Percentiles rank a stretch among this genome's conserved stretches.
phyloP scores from a whole-genome alignment of 2,888 invertebrate genomes.

The Bugulina stolonifera region DNA sequence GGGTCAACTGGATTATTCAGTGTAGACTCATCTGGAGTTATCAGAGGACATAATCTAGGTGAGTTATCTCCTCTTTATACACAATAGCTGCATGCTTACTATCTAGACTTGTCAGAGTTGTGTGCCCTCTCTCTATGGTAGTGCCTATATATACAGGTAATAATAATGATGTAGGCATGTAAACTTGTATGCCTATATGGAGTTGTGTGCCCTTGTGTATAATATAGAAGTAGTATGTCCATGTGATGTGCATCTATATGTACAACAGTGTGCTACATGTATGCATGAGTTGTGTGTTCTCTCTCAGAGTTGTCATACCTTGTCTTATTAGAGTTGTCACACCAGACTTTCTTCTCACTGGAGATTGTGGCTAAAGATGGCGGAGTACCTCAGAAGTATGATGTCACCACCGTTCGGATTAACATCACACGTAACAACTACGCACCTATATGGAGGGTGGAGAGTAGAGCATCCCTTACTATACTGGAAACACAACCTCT shows the following conservation, averaged over 20 bases:
- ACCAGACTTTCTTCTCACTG: slow-evolving; percentile 27
- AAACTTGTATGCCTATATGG: too few species aligned
- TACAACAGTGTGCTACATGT: too few species aligned
- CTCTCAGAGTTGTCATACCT: too few species aligned
- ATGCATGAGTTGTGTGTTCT: too few species aligned
- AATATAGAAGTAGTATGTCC: too few species aligned
- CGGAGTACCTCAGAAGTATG: slow-evolving; percentile 35
- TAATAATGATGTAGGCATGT: too few species aligned
- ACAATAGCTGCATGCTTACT: too few species aligned
- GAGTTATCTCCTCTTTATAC: background rate
- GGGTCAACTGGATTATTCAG: background rate
- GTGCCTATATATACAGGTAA: too few species aligned
- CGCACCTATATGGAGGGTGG: slow-evolving; percentile 23
- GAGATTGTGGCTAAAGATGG: slow-evolving; percentile 38
- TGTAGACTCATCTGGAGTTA: background rate
- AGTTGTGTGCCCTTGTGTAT: too few species aligned
- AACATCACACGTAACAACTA: slow-evolving; percentile 36
- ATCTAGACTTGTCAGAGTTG: too few species aligned
- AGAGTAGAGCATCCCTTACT: background rate
- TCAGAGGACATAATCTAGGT: background rate
- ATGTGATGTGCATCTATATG: too few species aligned
- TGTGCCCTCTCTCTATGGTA: too few species aligned
- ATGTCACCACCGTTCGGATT: slow-evolving; percentile 37
- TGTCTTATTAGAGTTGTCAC: background rate
- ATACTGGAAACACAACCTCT: slow-evolving; percentile 16